phyloP scores from a whole-genome alignment of 2,888 invertebrate genomes.

The Cataglyphis rosenhaueri region DNA sequence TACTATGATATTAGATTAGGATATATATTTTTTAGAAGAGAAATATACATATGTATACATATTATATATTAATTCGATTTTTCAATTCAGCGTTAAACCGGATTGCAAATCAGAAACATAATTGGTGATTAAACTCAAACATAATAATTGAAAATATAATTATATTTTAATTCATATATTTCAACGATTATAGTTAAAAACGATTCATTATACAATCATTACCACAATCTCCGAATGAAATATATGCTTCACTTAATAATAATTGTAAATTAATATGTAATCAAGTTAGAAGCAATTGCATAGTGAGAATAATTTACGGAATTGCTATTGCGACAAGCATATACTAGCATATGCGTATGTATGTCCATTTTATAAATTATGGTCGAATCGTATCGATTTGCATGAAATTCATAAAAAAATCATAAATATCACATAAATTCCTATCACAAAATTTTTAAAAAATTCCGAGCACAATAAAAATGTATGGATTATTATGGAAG shows the following conservation, averaged over 20 bases:
- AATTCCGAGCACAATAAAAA: conserved; percentile 6
- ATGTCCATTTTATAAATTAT: conserved; percentile 38
- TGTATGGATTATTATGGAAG: neutral
- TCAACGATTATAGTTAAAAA: conserved; percentile 16
- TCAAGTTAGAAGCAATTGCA: conserved; percentile 46
- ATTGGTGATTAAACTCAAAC: conserved; percentile 19
- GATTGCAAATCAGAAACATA: neutral
- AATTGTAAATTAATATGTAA: conserved; percentile 54
- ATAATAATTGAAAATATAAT: conserved; percentile 40
- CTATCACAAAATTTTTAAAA: neutral
- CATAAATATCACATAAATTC: conserved; percentile 26
- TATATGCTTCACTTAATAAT: conserved; percentile 39
- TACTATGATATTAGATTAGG: no score
- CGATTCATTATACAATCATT: conserved; percentile 35
- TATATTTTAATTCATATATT: conserved; percentile 44
- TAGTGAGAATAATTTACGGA: conserved; percentile 48
- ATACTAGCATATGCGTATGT: neutral
- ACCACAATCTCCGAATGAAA: conserved; percentile 44
- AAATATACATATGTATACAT: no score
- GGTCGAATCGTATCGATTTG: conserved; percentile 6
- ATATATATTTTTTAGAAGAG: neutral
- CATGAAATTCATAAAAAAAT: conserved; percentile 27
- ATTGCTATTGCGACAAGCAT: conserved; percentile 37
- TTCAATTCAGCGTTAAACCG: neutral
- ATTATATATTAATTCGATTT: no score